Percentiles rank a stretch among this genome's conserved stretches.
These are phyloP conservation scores for Ptilodon capucinus DNA, from an alignment of 2,888 invertebrate species.

Conservation along the genomic window DNA sequence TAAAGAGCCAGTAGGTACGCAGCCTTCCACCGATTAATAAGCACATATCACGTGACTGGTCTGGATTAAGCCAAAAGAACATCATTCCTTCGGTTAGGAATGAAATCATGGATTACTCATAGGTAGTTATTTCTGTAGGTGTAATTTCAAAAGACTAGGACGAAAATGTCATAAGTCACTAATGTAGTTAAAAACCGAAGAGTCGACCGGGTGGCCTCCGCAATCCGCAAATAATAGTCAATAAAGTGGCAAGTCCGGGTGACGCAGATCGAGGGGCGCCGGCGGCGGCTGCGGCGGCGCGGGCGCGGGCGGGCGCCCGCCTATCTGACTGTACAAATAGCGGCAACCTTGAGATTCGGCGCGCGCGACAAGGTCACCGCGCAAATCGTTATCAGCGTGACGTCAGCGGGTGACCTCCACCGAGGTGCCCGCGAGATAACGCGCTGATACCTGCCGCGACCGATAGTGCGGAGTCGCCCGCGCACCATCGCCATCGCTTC, in stretches of 20 bases:
- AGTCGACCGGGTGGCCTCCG: slow-evolving; percentile 57
- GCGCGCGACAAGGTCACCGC: slow-evolving; percentile 79
- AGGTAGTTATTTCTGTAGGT: no score
- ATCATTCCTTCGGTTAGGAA: not conserved
- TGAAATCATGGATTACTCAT: not conserved
- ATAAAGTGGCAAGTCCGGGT: slow-evolving; percentile 68
- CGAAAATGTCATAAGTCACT: slow-evolving; percentile 33
- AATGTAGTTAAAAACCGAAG: slow-evolving; percentile 37
- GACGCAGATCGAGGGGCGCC: slow-evolving; percentile 56
- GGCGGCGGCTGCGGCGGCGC: slow-evolving; percentile 40
- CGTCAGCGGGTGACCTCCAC: slow-evolving; percentile 78
- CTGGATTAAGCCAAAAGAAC: no score
- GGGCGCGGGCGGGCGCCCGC: slow-evolving; percentile 51
- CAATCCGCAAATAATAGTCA: slow-evolving; percentile 66
- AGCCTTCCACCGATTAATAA: no score
- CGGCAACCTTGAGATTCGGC: slow-evolving; percentile 79
- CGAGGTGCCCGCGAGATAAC: slow-evolving; percentile 77
- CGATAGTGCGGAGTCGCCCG: slow-evolving; percentile 58
- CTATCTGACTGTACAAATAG: slow-evolving; percentile 79
- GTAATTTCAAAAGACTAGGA: not conserved
- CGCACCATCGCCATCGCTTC: slow-evolving; percentile 29
- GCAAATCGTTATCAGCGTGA: slow-evolving; percentile 81
- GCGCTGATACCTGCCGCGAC: slow-evolving; percentile 70
- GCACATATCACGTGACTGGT: no score
- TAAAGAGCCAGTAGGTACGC: no score